Percentiles rank a stretch among this genome's conserved stretches.
These are phyloP conservation scores for Mizuhopecten yessoensis DNA, from an alignment of 1,140 invertebrate species.

Conservation along the genomic window DNA sequence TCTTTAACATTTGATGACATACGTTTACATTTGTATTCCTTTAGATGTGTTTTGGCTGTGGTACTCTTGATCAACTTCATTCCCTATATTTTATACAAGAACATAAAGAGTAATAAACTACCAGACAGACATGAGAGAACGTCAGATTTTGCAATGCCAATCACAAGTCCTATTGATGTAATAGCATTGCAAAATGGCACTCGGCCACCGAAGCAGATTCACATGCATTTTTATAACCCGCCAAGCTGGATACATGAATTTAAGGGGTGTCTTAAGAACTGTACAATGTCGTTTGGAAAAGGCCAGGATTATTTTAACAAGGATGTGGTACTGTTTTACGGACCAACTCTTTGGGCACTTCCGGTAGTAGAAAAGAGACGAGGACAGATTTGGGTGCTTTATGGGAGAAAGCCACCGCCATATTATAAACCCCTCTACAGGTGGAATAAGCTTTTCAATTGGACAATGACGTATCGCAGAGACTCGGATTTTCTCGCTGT, in stretches of 20 bases:
- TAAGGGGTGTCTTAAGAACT: neutral
- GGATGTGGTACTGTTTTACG: neutral
- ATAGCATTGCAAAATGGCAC: too few relatives aligned
- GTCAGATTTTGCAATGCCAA: too few relatives aligned
- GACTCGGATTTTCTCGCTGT: constrained; percentile 83
- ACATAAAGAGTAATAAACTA: too few relatives aligned
- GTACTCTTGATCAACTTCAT: too few relatives aligned
- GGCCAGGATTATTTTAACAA: neutral
- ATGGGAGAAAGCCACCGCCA: neutral
- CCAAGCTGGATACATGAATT: neutral
- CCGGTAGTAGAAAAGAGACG: neutral
- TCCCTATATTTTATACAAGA: too few relatives aligned
- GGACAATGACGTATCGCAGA: constrained; percentile 90
- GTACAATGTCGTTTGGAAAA: neutral
- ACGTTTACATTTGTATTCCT: too few relatives aligned
- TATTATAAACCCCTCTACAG: neutral
- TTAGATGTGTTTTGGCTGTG: too few relatives aligned
- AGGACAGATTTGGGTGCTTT: neutral
- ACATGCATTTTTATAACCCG: neutral
- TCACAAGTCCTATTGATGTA: too few relatives aligned
- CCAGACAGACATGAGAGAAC: too few relatives aligned
- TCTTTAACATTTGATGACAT: too few relatives aligned
- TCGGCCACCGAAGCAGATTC: neutral
- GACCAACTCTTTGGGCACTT: neutral
- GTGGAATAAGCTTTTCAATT: constrained; percentile 84